phyloP scores from a whole-genome alignment of 2,888 invertebrate species.

The Oxycera nigricornis region DNA sequence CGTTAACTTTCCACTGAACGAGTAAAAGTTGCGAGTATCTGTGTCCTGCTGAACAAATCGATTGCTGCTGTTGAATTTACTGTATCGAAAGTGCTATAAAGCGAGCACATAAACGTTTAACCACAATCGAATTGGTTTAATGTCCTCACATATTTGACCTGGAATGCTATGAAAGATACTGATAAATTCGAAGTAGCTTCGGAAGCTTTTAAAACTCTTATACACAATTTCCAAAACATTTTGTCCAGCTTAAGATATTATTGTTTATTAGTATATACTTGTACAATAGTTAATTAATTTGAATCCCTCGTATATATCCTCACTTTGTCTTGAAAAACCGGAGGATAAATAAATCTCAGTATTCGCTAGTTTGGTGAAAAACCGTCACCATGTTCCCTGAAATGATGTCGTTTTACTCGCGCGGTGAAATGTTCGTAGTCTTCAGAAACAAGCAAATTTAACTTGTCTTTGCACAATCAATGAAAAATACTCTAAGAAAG shows the following conservation, averaged over 20 bases:
- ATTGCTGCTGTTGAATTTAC: conserved; percentile 33
- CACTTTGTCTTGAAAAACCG: no score
- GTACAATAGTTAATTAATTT: no score
- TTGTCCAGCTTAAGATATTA: no score
- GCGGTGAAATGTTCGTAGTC: neutral
- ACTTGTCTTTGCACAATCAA: neutral
- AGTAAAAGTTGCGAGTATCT: neutral
- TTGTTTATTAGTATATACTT: no score
- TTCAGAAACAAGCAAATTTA: neutral
- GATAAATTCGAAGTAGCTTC: no score
- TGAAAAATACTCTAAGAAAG: neutral
- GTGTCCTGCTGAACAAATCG: conserved; percentile 14
- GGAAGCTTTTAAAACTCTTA: no score
- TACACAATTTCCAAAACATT: no score
- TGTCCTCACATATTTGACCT: conserved; percentile 21
- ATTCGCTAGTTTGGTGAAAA: neutral
- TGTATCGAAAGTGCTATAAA: conserved; percentile 37
- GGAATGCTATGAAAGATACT: no score
- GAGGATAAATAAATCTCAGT: neutral
- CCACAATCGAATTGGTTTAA: conserved; percentile 37
- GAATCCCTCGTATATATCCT: no score
- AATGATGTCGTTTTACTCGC: neutral
- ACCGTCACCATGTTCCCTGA: conserved; percentile 5
- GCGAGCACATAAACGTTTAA: conserved; percentile 36
- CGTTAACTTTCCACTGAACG: conserved; percentile 18